Evolutionary conservation across 2,113 vertebrate species (phyloP), one percentile per base, ranked within the genome.

Genomic region (Psittacula cyanocephala): DNA sequence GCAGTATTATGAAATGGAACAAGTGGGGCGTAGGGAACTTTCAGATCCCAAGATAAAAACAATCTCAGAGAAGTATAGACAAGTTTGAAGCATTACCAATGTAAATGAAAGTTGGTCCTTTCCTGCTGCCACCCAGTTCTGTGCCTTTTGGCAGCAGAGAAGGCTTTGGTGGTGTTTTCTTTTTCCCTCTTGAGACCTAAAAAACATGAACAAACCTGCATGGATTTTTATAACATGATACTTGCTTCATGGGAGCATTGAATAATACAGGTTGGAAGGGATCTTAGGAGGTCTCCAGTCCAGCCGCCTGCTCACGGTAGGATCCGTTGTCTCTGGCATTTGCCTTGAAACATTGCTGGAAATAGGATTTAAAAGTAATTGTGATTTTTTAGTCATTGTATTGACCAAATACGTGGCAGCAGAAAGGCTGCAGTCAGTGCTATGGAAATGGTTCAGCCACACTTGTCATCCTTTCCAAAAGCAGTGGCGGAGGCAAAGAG

Each of bases 51-150:
- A 67, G 74, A 28, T 53, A 70, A 95, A 90, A 96, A 94, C 90
- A 78, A 81, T 78, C 91, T 94, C 6, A 29, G 95, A 95, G 95
- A 57, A 96, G 92, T 91, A 69, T 68, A 37, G 83, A 94, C 92
- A 92, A 95, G 88, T 94, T 91, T 31, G 95, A 72, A 91, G n/a
- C 35, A 29, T 79, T 92, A 91, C 41, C 44, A 28, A 44, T 57
- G 22, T 33, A 86, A 92, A 53, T 70, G 28, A 79, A 87, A 89
- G 83, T 83, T 89, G 88, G 16, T 91, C 27, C 72, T 80, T 63
- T 65, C 57, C n/a, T 62, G 11, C 60, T 93, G 77, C 90, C 72
- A 84, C 83, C 72, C 70, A 69, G 3, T 81, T 91, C 49, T 29
- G 28, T 91, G 71, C 68, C 44, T 75, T 74, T 69, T 91, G 88